These are phyloP conservation scores for Pionites leucogaster DNA, from an alignment of 2,113 vertebrate genomes.

Conservation along the genomic window DNA sequence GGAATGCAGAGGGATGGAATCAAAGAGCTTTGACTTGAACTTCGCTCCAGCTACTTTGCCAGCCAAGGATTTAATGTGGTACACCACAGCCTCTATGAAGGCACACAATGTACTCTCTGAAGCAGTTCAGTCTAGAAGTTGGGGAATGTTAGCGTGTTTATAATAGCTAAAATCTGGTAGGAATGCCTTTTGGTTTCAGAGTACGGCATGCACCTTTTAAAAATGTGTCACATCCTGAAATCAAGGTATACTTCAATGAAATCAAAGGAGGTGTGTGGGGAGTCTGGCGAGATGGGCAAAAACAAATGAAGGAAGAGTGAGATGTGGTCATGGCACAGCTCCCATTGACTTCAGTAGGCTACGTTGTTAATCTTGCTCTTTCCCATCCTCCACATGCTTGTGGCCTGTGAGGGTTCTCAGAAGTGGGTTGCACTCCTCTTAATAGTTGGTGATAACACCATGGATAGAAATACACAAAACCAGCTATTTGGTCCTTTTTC, in stretches of 20 bases:
- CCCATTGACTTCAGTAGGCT: neutral
- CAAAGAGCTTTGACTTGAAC: conserved; percentile 11
- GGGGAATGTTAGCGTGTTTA: neutral
- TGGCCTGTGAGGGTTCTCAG: neutral
- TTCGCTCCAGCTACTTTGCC: conserved; percentile 34
- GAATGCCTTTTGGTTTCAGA: neutral
- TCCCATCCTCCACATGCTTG: neutral
- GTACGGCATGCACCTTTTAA: neutral
- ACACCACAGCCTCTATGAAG: conserved; percentile 30
- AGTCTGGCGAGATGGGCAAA: neutral
- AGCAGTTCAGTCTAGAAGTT: neutral
- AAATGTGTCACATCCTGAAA: neutral
- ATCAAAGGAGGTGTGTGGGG: neutral
- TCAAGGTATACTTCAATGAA: neutral
- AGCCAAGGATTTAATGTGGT: conserved; percentile 44
- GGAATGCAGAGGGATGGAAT: conserved; percentile 16
- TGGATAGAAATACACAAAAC: neutral
- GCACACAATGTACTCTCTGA: conserved; percentile 41
- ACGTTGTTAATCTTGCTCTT: neutral
- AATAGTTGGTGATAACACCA: neutral
- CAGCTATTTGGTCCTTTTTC: neutral
- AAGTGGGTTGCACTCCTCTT: neutral
- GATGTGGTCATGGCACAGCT: neutral
- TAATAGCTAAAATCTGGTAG: conserved; percentile 17
- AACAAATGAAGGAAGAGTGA: neutral